A percentile compares a stretch with the other conserved stretches of the same genome.
Conservation (phyloP, 2,113 vertebrate species). For the Ailuropoda melanoleuca region DNA sequence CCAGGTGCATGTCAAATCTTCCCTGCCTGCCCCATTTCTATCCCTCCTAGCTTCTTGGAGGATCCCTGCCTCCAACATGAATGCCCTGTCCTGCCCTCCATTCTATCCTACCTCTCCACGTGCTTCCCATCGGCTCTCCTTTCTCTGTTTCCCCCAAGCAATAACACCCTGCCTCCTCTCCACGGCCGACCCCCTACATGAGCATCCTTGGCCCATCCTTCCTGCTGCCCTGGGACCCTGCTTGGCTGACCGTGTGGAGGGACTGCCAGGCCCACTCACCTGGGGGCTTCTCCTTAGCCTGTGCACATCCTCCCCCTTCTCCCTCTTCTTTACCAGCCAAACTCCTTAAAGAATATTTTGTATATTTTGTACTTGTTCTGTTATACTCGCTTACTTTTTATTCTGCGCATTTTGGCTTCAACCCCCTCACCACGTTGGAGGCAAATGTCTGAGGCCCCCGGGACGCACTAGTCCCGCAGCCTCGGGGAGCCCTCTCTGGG, state of each 20-base stretch:
- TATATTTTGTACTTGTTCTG: background rate
- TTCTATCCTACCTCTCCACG: background rate
- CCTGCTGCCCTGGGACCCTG: background rate
- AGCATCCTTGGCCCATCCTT: background rate
- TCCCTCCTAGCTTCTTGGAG: background rate
- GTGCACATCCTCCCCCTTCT: background rate
- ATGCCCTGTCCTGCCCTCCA: background rate
- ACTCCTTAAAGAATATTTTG: background rate
- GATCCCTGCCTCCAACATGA: background rate
- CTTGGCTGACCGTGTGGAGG: background rate
- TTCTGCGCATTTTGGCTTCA: background rate
- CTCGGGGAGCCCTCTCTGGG: background rate
- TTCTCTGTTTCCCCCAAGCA: background rate
- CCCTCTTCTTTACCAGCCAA: background rate
- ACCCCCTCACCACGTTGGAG: background rate
- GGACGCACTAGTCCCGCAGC: background rate
- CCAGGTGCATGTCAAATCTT: background rate
- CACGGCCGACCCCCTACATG: fast-evolving
- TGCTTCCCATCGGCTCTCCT: background rate
- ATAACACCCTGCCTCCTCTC: background rate
- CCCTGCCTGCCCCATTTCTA: background rate
- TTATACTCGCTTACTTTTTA: background rate
- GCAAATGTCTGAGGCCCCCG: background rate
- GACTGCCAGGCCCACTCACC: background rate
- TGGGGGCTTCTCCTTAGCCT: background rate